These are phyloP conservation scores for Caenorhabditis macrosperma DNA, from an alignment of 2,888 invertebrate genomes.

Conservation along the genomic window DNA sequence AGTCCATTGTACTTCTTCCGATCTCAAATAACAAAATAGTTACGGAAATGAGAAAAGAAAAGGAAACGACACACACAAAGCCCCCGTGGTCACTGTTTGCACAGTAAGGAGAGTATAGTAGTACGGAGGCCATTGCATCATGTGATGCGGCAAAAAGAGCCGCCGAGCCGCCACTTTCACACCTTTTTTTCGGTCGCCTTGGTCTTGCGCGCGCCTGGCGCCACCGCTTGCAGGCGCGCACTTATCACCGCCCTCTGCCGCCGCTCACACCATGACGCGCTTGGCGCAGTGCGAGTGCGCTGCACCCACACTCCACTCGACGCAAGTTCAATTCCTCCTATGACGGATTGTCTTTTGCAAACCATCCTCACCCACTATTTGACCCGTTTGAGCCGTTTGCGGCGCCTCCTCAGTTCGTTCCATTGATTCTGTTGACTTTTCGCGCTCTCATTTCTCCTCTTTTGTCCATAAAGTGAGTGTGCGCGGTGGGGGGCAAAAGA, in stretches of 20 bases:
- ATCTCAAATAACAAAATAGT: conserved; percentile 3
- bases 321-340: background rate
- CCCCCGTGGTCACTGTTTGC: background rate
- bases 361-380: background rate
- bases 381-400: background rate
- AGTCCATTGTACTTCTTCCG: background rate
- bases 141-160: background rate
- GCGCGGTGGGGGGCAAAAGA: no score
- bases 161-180: background rate
- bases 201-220: background rate
- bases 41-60: background rate
- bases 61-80: no score
- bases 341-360: background rate
- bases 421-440: background rate
- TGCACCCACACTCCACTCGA: background rate
- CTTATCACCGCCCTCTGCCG: background rate
- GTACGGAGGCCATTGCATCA: no score
- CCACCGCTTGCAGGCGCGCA: background rate
- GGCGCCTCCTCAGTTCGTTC: no score
- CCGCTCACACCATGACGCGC: background rate
- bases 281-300: background rate
- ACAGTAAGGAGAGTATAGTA: background rate
- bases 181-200: background rate
- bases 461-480: conserved; percentile 3
- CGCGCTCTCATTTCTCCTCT: background rate